Base-by-base conservation (phyloP, 2,113 vertebrate species). In the Indicator maculatus region DNA sequence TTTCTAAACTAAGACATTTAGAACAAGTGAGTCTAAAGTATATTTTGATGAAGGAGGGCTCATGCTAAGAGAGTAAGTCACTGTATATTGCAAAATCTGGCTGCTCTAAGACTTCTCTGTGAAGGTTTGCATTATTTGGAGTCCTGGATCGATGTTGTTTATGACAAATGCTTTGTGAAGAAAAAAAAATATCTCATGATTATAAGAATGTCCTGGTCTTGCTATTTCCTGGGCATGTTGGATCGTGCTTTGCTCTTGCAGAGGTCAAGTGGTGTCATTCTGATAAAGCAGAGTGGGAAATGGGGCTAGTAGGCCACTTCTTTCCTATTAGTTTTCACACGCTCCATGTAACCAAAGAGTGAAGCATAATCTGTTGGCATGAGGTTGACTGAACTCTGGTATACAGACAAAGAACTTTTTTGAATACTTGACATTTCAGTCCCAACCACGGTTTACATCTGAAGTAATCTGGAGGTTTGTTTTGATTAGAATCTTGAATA, bases 401-500 rank as follows among this genome's bases (percentile, higher is more conserved):
- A 33, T 31, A 12, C n/a, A 59, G 36, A 76, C 56, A 88, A 76
- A 86, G 55, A 83, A 79, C 53, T 44, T 86, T 52, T 91, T 41
- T 2, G 24, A 76, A 64, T 39, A 47, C 16, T 88, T 93, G 90
- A 52, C 4, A 1, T 90, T 83, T 91, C 52, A 27, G 30, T 61
- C 58, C 82, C 41, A 47, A 27, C 53, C 36, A 10, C 0, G 1
- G 45, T 70, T 93, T 88, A 78, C 41, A 86, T 84, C 73, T 86
- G 85, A 86, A 88, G 61, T 86, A 81, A 93, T 93, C 36, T 67
- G 33, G 58, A 80, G 30, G 69, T 83, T 91, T 96, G 80, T 97
- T 97, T 95, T 88, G 9, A 86, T 94, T 95, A 93, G 60, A 88
- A 67, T 77, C 72, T 80, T 80, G 72, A 86, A 69, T 77, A 92